phyloP scores from a whole-genome alignment of 2,888 invertebrate genomes.

The Caenorhabditis panamensis region DNA sequence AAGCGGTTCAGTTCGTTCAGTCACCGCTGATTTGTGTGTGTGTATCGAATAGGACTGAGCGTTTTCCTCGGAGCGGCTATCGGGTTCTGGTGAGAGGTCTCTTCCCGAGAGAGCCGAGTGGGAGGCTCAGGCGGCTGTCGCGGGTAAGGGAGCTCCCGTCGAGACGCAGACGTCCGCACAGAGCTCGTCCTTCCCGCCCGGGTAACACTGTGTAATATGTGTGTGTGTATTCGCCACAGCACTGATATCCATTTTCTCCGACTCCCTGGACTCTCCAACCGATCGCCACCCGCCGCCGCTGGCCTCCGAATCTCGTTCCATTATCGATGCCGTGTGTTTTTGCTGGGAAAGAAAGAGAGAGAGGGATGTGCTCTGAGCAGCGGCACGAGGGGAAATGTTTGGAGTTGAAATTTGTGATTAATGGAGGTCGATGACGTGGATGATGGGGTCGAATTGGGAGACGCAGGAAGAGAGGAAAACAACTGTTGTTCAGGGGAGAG shows the following conservation, averaged over 20 bases:
- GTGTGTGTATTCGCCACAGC: slow-evolving; percentile 29
- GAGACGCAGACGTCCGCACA: slow-evolving; percentile 35
- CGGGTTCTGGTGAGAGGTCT: slow-evolving; percentile 48
- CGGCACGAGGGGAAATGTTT: slow-evolving; percentile 14
- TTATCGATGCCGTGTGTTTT: slow-evolving; percentile 52
- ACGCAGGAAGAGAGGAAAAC: slow-evolving; percentile 11
- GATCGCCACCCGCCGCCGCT: slow-evolving; percentile 18
- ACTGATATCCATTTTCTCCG: slow-evolving; percentile 49
- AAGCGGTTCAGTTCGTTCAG: background rate
- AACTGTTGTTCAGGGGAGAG: slow-evolving; percentile 11
- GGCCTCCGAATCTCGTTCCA: slow-evolving; percentile 48
- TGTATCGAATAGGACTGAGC: slow-evolving; percentile 44
- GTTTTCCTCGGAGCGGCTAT: slow-evolving; percentile 43
- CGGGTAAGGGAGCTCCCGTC: slow-evolving; percentile 22
- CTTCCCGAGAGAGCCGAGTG: slow-evolving; percentile 41
- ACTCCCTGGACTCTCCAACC: slow-evolving; percentile 14
- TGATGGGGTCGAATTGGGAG: background rate
- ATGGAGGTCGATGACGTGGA: slow-evolving; percentile 9
- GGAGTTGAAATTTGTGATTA: slow-evolving; percentile 32
- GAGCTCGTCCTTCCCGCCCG: slow-evolving; percentile 1
- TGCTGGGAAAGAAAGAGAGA: slow-evolving; percentile 16
- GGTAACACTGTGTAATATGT: slow-evolving; percentile 55
- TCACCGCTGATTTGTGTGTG: slow-evolving; percentile 30
- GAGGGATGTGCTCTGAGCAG: slow-evolving; percentile 1
- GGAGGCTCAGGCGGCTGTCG: slow-evolving; percentile 55